phyloP scores from a whole-genome alignment of 2,797 vertebrate genomes.

The Sebastes itinus region DNA sequence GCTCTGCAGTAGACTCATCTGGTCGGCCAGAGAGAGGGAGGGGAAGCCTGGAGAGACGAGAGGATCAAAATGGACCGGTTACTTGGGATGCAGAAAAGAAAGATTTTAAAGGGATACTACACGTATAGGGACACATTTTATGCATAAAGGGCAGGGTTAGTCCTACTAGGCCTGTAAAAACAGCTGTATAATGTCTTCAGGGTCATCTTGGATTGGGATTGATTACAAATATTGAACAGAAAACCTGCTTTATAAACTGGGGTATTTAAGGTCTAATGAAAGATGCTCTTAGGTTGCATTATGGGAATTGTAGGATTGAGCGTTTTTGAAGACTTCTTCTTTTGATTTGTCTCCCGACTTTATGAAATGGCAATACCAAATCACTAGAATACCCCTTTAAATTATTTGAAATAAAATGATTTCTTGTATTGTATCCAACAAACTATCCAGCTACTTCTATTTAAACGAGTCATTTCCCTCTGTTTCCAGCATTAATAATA shows the following conservation, averaged over 20 bases:
- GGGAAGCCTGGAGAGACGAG: slow-evolving; percentile 87
- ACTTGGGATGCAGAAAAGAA: not conserved
- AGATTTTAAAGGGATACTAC: not conserved
- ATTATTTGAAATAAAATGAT: not conserved
- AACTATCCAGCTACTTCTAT: too few relatives aligned
- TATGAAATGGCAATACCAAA: not conserved
- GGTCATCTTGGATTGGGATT: not conserved
- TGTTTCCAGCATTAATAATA: not conserved
- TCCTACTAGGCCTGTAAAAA: not conserved
- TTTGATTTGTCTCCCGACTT: not conserved
- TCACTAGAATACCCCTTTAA: not conserved
- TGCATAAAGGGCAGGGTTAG: not conserved
- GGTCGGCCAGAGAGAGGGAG: slow-evolving; percentile 94
- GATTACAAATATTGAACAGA: not conserved
- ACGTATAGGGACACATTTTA: not conserved
- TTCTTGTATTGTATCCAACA: not conserved
- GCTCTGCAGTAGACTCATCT: slow-evolving; percentile 99
- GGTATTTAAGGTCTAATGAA: not conserved
- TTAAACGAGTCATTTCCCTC: not conserved
- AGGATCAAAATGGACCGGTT: not conserved
- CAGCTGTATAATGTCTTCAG: not conserved
- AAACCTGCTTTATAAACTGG: not conserved
- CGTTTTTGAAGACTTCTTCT: not conserved
- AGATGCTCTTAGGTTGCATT: not conserved
- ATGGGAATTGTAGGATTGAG: not conserved